Conservation (phyloP, 2,888 invertebrate species). For the Metellina segmentata region DNA sequence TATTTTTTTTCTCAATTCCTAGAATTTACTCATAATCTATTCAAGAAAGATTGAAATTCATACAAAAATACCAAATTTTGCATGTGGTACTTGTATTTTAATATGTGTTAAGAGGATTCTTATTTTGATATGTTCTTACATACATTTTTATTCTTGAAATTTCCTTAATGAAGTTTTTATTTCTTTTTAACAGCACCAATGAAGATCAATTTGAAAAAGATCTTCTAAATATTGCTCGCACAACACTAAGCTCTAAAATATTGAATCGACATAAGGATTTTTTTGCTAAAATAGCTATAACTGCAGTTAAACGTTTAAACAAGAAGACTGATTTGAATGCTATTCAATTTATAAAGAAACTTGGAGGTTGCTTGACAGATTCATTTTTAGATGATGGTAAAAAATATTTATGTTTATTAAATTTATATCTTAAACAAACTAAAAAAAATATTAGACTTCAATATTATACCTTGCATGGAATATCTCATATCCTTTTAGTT, state of each 20-base stretch:
- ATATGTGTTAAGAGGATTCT: too few species aligned
- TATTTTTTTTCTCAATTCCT: too few species aligned
- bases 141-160: too few species aligned
- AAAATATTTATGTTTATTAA: conserved; percentile 26
- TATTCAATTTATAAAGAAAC: conserved; percentile 98
- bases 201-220: conserved; percentile 90
- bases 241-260: conserved; percentile 98
- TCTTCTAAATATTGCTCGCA: conserved; percentile 96
- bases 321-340: conserved; percentile 97
- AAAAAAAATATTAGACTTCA: too few species aligned
- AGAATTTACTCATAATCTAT: too few species aligned
- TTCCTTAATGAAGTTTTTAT: too few species aligned
- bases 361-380: conserved; percentile 94
- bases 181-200: conserved; percentile 84
- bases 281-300: conserved; percentile 96
- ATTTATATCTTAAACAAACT: neutral
- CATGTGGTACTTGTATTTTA: too few species aligned
- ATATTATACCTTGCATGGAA: too few species aligned
- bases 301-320: conserved; percentile 96
- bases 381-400: conserved; percentile 93
- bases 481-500: too few species aligned
- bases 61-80: too few species aligned
- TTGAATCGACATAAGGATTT: conserved; percentile 97
- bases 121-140: too few species aligned
- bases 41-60: too few species aligned